These are phyloP conservation scores for Cliona cf. orientalis DNA, from an alignment of 37 sponge, comb jelly and placozoan species.

Conservation along the genomic window DNA sequence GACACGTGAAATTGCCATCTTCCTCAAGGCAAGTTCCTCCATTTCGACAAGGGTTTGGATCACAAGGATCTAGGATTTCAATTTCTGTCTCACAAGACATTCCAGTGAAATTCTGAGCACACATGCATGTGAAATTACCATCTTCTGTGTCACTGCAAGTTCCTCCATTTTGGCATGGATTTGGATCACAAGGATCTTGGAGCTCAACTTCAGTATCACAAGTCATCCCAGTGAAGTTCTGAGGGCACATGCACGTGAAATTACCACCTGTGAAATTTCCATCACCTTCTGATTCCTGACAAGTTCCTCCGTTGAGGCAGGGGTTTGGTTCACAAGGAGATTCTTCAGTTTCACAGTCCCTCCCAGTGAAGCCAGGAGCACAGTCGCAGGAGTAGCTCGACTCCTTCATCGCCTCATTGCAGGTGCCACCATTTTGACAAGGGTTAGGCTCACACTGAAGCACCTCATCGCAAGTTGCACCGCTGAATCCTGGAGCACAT, in stretches of 20 bases:
- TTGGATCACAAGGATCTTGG: slow-evolving; percentile 47
- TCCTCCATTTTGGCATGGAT: slow-evolving; percentile 41
- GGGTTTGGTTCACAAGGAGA: slow-evolving; percentile 59
- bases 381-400: too few relatives aligned
- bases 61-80: slow-evolving; percentile 55
- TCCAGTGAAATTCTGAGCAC: slow-evolving; percentile 36
- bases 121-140: slow-evolving; percentile 18
- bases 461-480: slow-evolving; percentile 44
- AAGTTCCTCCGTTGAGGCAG: slow-evolving; percentile 54
- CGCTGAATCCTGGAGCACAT: slow-evolving; percentile 66
- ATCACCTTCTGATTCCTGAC: too few relatives aligned
- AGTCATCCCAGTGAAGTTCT: slow-evolving; percentile 26
- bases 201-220: slow-evolving; percentile 45
- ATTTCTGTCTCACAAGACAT: slow-evolving; percentile 24
- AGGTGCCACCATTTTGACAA: slow-evolving; percentile 62
- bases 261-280: slow-evolving; percentile 1
- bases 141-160: slow-evolving; percentile 18
- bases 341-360: slow-evolving; percentile 37
- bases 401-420: slow-evolving; percentile 1
- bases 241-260: slow-evolving; percentile 42
- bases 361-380: slow-evolving; percentile 53
- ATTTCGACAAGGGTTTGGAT: slow-evolving; percentile 39
- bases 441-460: slow-evolving; percentile 46
- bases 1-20: slow-evolving; percentile 36
- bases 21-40: slow-evolving; percentile 43